A percentile compares a stretch with the other conserved stretches of the same genome.
These are phyloP conservation scores for Aramus guarauna DNA, from an alignment of 2,113 vertebrate genomes.

Conservation along the genomic window DNA sequence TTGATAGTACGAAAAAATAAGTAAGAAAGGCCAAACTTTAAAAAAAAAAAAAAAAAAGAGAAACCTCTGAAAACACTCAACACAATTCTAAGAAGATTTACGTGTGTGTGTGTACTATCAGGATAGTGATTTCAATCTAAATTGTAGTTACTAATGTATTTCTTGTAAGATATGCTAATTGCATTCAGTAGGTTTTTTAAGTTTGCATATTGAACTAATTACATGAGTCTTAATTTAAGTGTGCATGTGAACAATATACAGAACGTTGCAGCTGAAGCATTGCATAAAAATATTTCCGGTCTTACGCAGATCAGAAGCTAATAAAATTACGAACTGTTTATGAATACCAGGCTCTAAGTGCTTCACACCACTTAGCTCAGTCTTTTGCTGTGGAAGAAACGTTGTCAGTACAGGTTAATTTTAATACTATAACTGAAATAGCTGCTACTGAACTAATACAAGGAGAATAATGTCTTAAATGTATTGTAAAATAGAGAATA, in stretches of 20 bases:
- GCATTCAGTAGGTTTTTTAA: background rate
- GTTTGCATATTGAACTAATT: background rate
- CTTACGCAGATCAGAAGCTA: background rate
- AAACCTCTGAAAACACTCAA: background rate
- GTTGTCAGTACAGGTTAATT: background rate
- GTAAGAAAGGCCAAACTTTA: background rate
- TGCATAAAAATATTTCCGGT: background rate
- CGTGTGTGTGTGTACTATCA: background rate
- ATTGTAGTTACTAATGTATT: background rate
- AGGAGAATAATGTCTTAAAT: background rate
- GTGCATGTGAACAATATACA: background rate
- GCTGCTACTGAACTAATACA: background rate
- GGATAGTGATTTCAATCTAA: background rate
- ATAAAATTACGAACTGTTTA: background rate
- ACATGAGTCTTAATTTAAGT: background rate
- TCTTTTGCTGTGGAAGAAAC: background rate
- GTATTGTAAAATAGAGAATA: background rate
- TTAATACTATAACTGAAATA: background rate
- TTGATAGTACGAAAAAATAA: background rate
- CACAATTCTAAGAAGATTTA: background rate
- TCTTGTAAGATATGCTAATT: background rate
- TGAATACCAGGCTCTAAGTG: background rate
- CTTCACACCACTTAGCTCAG: background rate
- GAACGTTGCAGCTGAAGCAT: background rate
- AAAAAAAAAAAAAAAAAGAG: background rate